Percentiles rank a stretch among this genome's conserved stretches.
Conservation (phyloP, 2,888 invertebrate genomes). For the Punctoribates punctum region DNA sequence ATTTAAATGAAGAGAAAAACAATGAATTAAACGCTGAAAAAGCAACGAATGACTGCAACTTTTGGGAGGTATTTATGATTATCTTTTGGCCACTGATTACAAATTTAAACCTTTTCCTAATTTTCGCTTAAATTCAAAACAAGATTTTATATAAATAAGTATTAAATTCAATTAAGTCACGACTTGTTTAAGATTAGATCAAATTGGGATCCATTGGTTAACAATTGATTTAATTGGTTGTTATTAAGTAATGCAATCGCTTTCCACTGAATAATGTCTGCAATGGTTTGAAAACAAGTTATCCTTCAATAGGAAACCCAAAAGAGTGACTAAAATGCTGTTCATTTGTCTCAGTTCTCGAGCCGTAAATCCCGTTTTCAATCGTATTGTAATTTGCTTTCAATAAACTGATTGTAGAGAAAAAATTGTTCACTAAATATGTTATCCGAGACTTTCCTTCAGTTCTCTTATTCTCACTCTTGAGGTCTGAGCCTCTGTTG, state of each 20-base stretch:
- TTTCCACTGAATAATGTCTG: conserved; percentile 19
- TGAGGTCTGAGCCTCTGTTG: neutral
- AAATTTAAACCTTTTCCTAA: too few relatives aligned
- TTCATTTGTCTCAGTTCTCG: conserved; percentile 1
- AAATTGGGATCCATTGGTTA: neutral
- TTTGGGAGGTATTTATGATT: conserved; percentile 30
- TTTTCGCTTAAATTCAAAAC: too few relatives aligned
- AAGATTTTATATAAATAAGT: neutral
- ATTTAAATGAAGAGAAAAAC: neutral
- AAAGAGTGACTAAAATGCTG: neutral
- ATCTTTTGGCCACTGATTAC: neutral
- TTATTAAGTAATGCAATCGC: conserved; percentile 3
- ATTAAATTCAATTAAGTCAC: neutral
- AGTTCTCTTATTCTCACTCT: neutral
- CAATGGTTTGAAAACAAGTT: conserved; percentile 7
- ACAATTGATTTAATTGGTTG: neutral
- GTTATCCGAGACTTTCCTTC: neutral
- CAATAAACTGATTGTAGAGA: neutral
- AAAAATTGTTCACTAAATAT: neutral
- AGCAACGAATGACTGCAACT: conserved; percentile 15
- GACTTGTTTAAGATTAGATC: too few relatives aligned
- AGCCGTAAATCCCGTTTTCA: conserved; percentile 15
- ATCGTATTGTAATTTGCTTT: neutral
- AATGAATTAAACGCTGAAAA: conserved; percentile 10
- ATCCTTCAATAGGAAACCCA: conserved; percentile 2